A percentile compares a stretch with the other conserved stretches of the same genome.
Conservation (phyloP, 2,113 vertebrate species). For the Heterotilapia buettikoferi region DNA sequence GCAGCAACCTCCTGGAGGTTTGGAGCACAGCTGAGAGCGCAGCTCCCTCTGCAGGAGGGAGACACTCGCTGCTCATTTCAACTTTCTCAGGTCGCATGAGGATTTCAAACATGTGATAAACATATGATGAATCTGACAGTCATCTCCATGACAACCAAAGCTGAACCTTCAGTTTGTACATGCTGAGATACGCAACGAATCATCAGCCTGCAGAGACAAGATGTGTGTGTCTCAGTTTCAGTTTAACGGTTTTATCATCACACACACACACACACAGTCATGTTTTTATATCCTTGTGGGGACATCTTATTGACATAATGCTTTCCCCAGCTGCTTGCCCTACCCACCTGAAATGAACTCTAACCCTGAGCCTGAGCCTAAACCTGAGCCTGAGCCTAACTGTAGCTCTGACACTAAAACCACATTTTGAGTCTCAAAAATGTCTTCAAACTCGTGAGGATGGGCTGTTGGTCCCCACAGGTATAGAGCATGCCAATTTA, state of each 20-base stretch:
- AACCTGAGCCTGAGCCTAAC: background rate
- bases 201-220: background rate
- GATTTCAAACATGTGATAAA: background rate
- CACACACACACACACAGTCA: background rate
- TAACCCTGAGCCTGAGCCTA: background rate
- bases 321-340: fast-evolving
- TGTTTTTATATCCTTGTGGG: background rate
- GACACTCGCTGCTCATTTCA: background rate
- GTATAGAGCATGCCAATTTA: background rate
- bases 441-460: background rate
- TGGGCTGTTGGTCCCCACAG: background rate
- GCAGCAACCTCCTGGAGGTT: background rate
- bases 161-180: background rate
- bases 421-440: background rate
- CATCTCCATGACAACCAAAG: background rate
- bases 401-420: background rate
- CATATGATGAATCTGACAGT: background rate
- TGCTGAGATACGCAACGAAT: background rate
- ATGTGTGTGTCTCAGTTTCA: background rate
- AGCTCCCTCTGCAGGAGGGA: background rate
- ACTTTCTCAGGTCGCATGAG: background rate
- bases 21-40: background rate
- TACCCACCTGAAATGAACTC: fast-evolving
- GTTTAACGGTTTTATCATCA: background rate
- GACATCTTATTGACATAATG: background rate